phyloP scores from a whole-genome alignment of 2,797 vertebrate genomes.

The Gymnoscopelus braueri region DNA sequence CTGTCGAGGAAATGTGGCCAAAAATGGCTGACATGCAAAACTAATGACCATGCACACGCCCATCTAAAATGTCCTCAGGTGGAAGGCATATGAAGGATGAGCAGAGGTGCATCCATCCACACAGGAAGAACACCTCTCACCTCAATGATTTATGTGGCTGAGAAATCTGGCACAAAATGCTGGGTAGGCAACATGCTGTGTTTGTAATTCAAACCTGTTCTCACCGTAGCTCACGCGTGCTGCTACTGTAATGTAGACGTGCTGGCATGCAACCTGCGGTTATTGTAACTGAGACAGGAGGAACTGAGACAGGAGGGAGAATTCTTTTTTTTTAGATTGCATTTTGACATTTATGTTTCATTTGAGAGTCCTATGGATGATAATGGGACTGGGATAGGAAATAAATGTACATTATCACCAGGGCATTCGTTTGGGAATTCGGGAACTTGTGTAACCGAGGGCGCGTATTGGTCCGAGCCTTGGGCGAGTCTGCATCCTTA shows the following conservation, averaged over 20 bases:
- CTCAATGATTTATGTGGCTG: slow-evolving; percentile 66
- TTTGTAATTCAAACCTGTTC: slow-evolving; percentile 57
- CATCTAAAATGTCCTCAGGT: slow-evolving; percentile 50
- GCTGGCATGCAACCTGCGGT: slow-evolving; percentile 34
- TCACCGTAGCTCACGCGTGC: not conserved
- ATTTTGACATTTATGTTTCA: slow-evolving; percentile 52
- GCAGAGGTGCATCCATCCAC: slow-evolving; percentile 51
- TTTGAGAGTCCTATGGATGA: slow-evolving; percentile 42
- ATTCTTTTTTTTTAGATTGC: slow-evolving; percentile 48
- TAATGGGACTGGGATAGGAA: slow-evolving; percentile 33
- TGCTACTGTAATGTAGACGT: not conserved
- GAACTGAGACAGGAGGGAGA: slow-evolving; percentile 53
- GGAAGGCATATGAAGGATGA: slow-evolving; percentile 51
- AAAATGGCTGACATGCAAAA: slow-evolving; percentile 49
- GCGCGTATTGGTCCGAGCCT: too few relatives aligned
- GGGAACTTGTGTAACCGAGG: too few relatives aligned
- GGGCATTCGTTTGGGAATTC: too few relatives aligned
- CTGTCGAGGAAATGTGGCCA: slow-evolving; percentile 21
- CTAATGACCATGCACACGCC: slow-evolving; percentile 55
- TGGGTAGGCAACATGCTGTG: slow-evolving; percentile 60
- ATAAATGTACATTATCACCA: too few relatives aligned
- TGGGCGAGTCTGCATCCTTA: too few relatives aligned
- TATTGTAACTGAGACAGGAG: slow-evolving; percentile 60
- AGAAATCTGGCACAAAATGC: slow-evolving; percentile 53
- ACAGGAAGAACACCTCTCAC: slow-evolving; percentile 55